These are phyloP conservation scores for Chascanopsetta lugubris DNA, from an alignment of 2,113 vertebrate genomes.

Conservation along the genomic window DNA sequence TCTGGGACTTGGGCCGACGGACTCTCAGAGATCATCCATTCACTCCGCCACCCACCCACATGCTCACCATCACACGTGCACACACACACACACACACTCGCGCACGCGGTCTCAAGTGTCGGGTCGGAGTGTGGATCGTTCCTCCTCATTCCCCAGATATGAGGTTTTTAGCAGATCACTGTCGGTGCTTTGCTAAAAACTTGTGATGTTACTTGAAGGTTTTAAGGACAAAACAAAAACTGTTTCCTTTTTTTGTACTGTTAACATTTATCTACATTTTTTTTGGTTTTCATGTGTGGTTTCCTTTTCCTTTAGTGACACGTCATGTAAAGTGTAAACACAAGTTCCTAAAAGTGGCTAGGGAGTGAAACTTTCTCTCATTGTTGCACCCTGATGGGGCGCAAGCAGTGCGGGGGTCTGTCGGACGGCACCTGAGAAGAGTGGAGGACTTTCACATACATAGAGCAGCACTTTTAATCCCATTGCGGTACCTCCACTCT, in stretches of 20 bases:
- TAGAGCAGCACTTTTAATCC: slow-evolving; percentile 80
- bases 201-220: slow-evolving; percentile 68
- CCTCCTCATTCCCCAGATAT: slow-evolving; percentile 41
- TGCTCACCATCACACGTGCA: slow-evolving; percentile 51
- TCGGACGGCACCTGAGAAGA: slow-evolving; percentile 59
- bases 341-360: slow-evolving; percentile 34
- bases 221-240: slow-evolving; percentile 39
- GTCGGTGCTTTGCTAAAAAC: neutral
- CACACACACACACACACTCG: slow-evolving; percentile 42
- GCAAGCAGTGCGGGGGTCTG: slow-evolving; percentile 18
- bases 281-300: slow-evolving; percentile 26
- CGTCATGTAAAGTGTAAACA: too few species aligned
- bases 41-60: slow-evolving; percentile 62
- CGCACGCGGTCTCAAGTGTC: slow-evolving; percentile 41
- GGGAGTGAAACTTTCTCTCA: slow-evolving; percentile 11
- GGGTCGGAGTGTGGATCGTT: slow-evolving; percentile 40
- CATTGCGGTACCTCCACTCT: slow-evolving; percentile 66
- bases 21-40: slow-evolving; percentile 64
- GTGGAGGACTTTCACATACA: slow-evolving; percentile 66
- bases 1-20: slow-evolving; percentile 63
- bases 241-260: slow-evolving; percentile 29
- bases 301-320: slow-evolving; percentile 38
- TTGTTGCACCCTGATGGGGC: neutral
- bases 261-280: slow-evolving; percentile 33
- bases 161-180: slow-evolving; percentile 10